Base-by-base conservation (phyloP, 2,797 vertebrate genomes). In the Pseudocheirus occidentalis region DNA sequence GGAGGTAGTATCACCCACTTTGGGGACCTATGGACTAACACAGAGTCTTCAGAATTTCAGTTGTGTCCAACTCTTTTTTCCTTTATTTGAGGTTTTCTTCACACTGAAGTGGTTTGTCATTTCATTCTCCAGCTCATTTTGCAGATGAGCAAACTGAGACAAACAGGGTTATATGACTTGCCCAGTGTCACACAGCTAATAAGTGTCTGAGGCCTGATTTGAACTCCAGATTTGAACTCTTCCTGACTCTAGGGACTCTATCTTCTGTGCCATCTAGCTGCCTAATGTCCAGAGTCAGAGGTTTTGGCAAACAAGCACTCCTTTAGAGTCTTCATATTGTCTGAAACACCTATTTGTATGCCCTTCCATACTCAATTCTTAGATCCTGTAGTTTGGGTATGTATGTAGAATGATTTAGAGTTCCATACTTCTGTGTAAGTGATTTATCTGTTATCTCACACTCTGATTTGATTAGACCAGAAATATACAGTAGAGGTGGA, bases 381-480 rank as follows among this genome's bases (percentile, higher is more conserved):
- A 91, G 13, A 89, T 52, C 50, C 93, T 91, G 28, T 52, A 24
- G n/a, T 91, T 16, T 3, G 46, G 52, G 12, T 46, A 59, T 58
- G 12, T 46, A 59, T 58, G 14, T 91, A 92, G 53, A 56, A 92
- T 91, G 92, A 94, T 66, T 93, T 90, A 13, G 91, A 53, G 28
- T 28, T 87, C 40, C 53, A 92, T 34, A 93, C 27, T 57, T 93
- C 3, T 58, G 7, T 87, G 73, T 91, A 55, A 94, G 55, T 62
- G 46, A 90, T 92, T 96, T 92, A 53, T 89, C 58, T 40, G 6
- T 1, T 29, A 52, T 92, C 13, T 56, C 54, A 46, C 34, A 29
- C 54, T 95, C 90, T 28, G 2, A 40, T 95, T 89, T 66, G 58
- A 1, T 96, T 92, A 94, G 91, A 90, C 34, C 62, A 90, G 58